Conservation (phyloP, 2,113 vertebrate species). For the Mormyrus iriodes region DNA sequence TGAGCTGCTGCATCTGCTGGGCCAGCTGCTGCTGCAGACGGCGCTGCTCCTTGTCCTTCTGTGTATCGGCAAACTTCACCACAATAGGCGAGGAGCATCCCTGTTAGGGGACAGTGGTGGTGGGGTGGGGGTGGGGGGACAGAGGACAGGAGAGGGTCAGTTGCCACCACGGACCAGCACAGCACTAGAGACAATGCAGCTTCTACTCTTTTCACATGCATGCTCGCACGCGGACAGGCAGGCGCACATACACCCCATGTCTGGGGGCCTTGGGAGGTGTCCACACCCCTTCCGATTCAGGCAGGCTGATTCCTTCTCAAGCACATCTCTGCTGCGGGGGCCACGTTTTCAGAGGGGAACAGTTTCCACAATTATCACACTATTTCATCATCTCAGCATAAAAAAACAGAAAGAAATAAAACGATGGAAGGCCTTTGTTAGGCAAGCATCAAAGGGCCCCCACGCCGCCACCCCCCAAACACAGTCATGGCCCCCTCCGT, state of each 20-base stretch:
- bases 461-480: background rate
- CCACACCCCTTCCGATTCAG: background rate
- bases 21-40: conserved; percentile 92
- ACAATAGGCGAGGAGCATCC: conserved; percentile 95
- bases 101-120: conserved; percentile 56
- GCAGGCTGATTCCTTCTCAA: background rate
- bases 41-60: conserved; percentile 94
- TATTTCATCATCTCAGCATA: conserved; percentile 19
- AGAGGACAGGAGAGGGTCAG: conserved; percentile 20
- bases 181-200: too few relatives aligned
- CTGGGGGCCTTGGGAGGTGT: background rate
- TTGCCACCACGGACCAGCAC: background rate
- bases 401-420: background rate
- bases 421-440: background rate
- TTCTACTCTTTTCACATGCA: background rate
- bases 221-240: background rate
- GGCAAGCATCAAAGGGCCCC: conserved; percentile 5
- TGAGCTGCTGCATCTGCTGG: conserved; percentile 96
- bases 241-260: background rate
- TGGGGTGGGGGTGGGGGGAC: conserved; percentile 21
- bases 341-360: background rate
- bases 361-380: conserved; percentile 13
- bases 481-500: background rate
- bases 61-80: conserved; percentile 94
- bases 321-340: background rate